Base-by-base conservation (phyloP, 2,113 vertebrate species). In the Rostratula benghalensis region DNA sequence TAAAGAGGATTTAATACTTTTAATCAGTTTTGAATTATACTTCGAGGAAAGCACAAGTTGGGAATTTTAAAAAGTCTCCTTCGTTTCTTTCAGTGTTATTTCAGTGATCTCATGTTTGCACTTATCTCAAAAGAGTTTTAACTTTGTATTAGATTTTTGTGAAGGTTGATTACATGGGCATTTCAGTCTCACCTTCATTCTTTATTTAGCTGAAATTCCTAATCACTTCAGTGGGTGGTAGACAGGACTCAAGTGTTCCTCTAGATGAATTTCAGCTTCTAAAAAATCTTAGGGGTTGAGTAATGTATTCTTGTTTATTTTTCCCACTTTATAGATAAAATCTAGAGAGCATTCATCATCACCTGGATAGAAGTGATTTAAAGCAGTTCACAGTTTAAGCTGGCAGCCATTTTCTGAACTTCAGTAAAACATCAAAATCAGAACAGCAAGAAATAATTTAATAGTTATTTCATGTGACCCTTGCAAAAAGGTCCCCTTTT, bases 21-120 rank as follows among this genome's bases (percentile, higher is more conserved):
- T 97, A 96, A 98, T 97, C 96, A 95, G 95, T 97, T 97, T 97
- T 97, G 86, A 97, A 98, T 98, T 97, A 94, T 94, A 94, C 94
- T 97, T 96, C 69, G 67, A 96, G 87, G 54, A 87, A 95, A 83
- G 91, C 43, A 95, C 84, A 94, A 82, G 76, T 93, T 86, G 54
- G 27, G 93, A 95, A 95, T 93, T 92, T 90, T 82, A 83, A 79
- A 90, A 92, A 80, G 94, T 53, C 67, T 90, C 45, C 79, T 79
- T 95, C 89, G 89, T 96, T 97, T 96, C 83, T 87, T 89, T 82
- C 69, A 53, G 63, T 87, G 81, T 88, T 77, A 90, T 94, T 94
- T 94, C 79, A 93, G 64, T 77, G 56, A 67, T 94, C 83, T 91
- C 31, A 25, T 96, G 84, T 94, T 96, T 95, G 95, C 89, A 90